These are phyloP conservation scores for Hydractinia symbiolongicarpus DNA, from an alignment of 30 jellyfish, hydroid and myxozoan species.

Conservation along the genomic window DNA sequence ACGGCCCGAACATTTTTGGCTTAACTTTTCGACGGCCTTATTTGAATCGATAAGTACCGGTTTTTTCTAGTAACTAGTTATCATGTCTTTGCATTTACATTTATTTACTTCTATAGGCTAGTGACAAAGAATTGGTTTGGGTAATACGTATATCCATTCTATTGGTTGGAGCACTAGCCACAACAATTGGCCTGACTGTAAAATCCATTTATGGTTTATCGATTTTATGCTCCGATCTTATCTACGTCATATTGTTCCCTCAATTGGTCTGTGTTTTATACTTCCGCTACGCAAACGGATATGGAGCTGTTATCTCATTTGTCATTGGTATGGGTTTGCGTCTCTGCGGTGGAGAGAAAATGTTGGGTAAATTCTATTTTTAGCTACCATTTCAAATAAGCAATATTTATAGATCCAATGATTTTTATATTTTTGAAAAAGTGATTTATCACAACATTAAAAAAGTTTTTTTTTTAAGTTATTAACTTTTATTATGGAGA, in stretches of 20 bases:
- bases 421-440: too few species aligned
- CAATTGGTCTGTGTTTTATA: conserved; percentile 85
- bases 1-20: too few species aligned
- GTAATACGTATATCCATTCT: conserved; percentile 74
- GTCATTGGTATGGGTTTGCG: conserved; percentile 73
- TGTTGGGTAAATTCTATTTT: conserved; percentile 46
- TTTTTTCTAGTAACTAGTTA: neutral
- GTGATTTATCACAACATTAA: too few species aligned
- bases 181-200: conserved; percentile 81
- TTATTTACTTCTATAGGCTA: conserved; percentile 50
- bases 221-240: conserved; percentile 87
- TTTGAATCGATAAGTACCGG: too few species aligned
- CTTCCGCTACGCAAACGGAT: conserved; percentile 78
- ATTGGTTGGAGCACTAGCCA: conserved; percentile 90
- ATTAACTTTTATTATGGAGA: too few species aligned
- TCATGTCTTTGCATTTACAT: neutral
- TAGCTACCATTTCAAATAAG: too few species aligned
- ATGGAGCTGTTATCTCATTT: conserved; percentile 82
- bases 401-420: too few species aligned
- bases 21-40: too few species aligned
- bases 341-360: conserved; percentile 79
- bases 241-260: conserved; percentile 90
- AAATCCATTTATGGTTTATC: conserved; percentile 86
- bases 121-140: conserved; percentile 87
- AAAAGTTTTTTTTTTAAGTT: too few species aligned